Base-by-base conservation (phyloP, 2,888 invertebrate genomes). In the Agonopterix alstromeriana region DNA sequence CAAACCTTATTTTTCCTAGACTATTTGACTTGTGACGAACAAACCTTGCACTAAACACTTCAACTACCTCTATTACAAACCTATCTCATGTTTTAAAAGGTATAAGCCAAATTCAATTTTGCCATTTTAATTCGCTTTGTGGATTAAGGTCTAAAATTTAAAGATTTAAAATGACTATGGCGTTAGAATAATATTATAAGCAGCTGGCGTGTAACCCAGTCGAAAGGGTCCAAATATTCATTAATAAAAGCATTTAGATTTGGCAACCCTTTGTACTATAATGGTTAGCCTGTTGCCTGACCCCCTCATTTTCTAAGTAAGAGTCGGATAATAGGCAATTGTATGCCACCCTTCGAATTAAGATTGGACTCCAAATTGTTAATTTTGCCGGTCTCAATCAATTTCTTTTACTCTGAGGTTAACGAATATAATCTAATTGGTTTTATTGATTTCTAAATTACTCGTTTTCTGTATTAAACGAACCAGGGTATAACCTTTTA, bases 191-290 rank as follows among this genome's bases (percentile, higher is more conserved):
- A 79, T 77, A 76, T 76, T 71, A 63, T 60, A 52, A 65, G 69
- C 84, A 82, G 85, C 85, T 85, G 87, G 71, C 67, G 61, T 59
- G 57, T 57, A 58, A 63, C 60, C 62, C 53, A 27, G 27, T 58
- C 54, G 59, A 58, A 65, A 75, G 80, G 84, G 82, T 72, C 64
- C 67, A 61, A 61, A 68, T 68, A 72, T 75, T 11, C 77, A 70
- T 67, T 67, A 70, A 77, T 60, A 76, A 71, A 70, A 70, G 62
- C 70, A 69, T 71, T 78, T 72, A 67, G 70, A 75, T 80, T 85
- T 80, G 78, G 82, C 81, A 84, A 86, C 86, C 87, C 87, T 82
- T 84, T 79, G 66, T 76, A 73, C 76, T 79, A 81, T 83, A 79
- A 77, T 79, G 69, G 65, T 58, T 54, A 35, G 60, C 51, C 55